Percentiles rank a stretch among this genome's conserved stretches.
phyloP scores from a whole-genome alignment of 2,113 vertebrate genomes.

The Terrapene triunguis region DNA sequence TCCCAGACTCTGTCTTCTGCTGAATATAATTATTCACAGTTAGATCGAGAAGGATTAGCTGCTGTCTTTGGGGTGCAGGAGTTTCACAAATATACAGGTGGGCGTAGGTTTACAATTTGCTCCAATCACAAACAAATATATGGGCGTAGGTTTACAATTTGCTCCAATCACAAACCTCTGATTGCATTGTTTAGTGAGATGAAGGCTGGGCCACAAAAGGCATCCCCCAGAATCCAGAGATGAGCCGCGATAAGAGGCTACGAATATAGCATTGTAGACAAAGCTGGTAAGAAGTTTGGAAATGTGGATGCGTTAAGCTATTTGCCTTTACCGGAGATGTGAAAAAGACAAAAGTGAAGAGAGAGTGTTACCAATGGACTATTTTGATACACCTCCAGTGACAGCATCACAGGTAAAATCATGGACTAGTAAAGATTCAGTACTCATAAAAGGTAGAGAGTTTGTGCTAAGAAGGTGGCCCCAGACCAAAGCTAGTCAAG shows the following conservation, averaged over 20 bases:
- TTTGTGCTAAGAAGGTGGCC: too few relatives aligned
- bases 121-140: background rate
- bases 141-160: background rate
- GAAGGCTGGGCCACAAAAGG: background rate
- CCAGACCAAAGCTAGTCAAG: background rate
- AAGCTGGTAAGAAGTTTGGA: background rate
- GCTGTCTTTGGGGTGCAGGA: slow-evolving; percentile 14
- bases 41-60: background rate
- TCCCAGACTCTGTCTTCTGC: too few relatives aligned
- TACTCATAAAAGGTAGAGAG: too few relatives aligned
- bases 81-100: background rate
- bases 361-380: slow-evolving; percentile 2
- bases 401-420: background rate
- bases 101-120: too few relatives aligned
- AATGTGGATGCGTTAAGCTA: background rate
- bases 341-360: too few relatives aligned
- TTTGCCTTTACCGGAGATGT: too few relatives aligned
- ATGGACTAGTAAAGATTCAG: too few relatives aligned
- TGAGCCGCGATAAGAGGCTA: background rate
- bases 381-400: background rate
- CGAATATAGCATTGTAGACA: background rate
- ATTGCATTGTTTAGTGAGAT: slow-evolving; percentile 1
- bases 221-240: background rate
- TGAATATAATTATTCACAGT: background rate
- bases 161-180: slow-evolving; percentile 11